Conservation (phyloP, 2,888 invertebrate species). For the Drosophila maculinotata region DNA sequence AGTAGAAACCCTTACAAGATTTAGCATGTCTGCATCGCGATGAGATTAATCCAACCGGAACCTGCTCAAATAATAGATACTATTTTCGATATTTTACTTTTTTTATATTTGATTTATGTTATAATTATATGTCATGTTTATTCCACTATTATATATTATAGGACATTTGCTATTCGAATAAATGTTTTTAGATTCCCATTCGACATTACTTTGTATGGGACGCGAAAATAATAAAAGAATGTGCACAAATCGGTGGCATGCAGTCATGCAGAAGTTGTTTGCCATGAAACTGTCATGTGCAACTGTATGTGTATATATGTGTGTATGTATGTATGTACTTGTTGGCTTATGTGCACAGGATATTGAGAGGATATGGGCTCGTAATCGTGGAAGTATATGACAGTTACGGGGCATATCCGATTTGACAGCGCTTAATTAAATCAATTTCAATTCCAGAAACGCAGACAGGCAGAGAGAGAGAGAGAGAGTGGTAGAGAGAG, state of each 20-base stretch:
- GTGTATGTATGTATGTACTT: conserved; percentile 2
- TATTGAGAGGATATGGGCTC: conserved; percentile 42
- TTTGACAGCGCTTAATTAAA: conserved; percentile 48
- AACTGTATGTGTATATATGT: too few species aligned
- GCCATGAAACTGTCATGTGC: conserved; percentile 28
- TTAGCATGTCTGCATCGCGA: too few species aligned
- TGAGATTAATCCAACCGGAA: too few species aligned
- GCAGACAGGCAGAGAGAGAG: not conserved
- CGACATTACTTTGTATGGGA: conserved; percentile 7
- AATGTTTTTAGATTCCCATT: conserved; percentile 3
- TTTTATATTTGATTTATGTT: too few species aligned
- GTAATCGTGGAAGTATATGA: conserved; percentile 32
- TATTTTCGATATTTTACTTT: too few species aligned
- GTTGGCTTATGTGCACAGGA: conserved; percentile 22
- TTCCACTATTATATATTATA: not conserved
- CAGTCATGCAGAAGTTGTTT: conserved; percentile 39
- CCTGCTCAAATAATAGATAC: too few species aligned
- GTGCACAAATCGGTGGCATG: conserved; percentile 27
- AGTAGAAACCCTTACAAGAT: too few species aligned
- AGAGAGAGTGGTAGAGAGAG: not conserved
- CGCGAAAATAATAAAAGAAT: conserved; percentile 21
- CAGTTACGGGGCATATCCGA: conserved; percentile 13
- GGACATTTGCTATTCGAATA: conserved; percentile 4
- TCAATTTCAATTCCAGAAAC: conserved; percentile 17
- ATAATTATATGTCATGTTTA: too few species aligned